Base-by-base conservation (phyloP, 1,140 invertebrate genomes). In the Cotesia chilonis region DNA sequence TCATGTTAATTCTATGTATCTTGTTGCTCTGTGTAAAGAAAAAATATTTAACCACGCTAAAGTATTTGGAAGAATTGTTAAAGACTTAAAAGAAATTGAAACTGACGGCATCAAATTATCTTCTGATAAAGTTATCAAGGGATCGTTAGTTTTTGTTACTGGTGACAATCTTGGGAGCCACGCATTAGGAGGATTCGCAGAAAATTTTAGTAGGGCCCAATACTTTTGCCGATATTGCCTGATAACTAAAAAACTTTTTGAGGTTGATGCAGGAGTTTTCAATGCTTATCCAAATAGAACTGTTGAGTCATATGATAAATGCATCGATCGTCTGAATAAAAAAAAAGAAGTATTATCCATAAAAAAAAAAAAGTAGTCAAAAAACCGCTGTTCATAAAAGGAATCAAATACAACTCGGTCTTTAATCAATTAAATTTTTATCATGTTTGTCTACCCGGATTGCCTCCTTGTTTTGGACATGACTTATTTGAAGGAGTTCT, bases 131-230 rank as follows among this genome's bases (percentile, higher is more conserved):
- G 14, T 66, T 10, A 66, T 69, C 4, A 75, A 72, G 72, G 74
- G 66, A 4, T 36, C 59, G 47, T 20, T 75, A 17, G 74, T 70
- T 54, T 75, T 70, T 36, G 74, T 76, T 37, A 68, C 74, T 47
- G 77, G 77, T 10, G 76, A 79, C 61, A 79, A 79, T 68, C 71
- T 79, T 12, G 77, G 77, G 17, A 77, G 74, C 67, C 77, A 79
- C 68, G 52, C 60, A 9, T 38, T 79, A 4, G 77, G 74, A 36
- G 77, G 77, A 28, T 76, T 78, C 66, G 17, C 69, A 20, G 72
- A 76, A 75, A 80, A 79, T 74, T 79, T 79, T 38, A 76, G 73
- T 73, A 74, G 17, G 14, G 12, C 74, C 35, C 55, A 75, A 51
- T 75, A 79, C 70, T 74, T 79, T 55, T 78, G 75, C 61, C 17